Conservation (phyloP, 2,113 vertebrate species). For the crab-eating macaque (Macaca fascicularis) region T2T-MFA8v1.1 NC_088381.1:47038001-47038500, state of each 20-base stretch:
- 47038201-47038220: neutral
- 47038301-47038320: neutral
- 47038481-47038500: neutral
- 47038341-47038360: neutral
- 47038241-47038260: neutral
- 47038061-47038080: neutral
- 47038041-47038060: neutral
- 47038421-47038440: neutral
- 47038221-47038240: neutral
- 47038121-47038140: fast-evolving
- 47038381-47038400: neutral
- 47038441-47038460: neutral
- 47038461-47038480: neutral
- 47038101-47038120: fast-evolving
- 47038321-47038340: too few relatives aligned
- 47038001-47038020: neutral
- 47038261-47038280: too few relatives aligned
- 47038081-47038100: neutral
- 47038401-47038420: neutral
- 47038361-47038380: neutral
- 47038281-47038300: neutral
- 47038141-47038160: neutral
- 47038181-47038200: too few relatives aligned
- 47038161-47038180: neutral
- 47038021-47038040: neutral